Evolutionary conservation across 53 echinoderm and acorn worm species (phyloP), one percentile per base, ranked within the genome.

Genomic region (Stichopus horrens): DNA sequence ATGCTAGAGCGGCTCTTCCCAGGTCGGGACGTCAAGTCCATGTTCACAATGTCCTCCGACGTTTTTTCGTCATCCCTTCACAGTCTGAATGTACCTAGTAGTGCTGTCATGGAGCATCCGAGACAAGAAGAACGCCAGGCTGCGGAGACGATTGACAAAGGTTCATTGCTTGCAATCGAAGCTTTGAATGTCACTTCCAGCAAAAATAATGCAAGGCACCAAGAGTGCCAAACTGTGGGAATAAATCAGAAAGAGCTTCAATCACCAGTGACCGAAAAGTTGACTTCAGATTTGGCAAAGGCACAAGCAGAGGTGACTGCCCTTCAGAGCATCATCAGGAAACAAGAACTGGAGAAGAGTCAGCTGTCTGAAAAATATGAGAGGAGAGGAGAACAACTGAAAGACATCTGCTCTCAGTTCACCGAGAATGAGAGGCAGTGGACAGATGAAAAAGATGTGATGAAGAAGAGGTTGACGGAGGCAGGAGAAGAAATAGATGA

Each of bases 371-470:
- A 65, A 20, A 85, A 23, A 67, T 67, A 52, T 21, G 85, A 85
- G 18, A 85, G 85, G 85, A 85, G 68, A 23, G 67, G 21, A 13
- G 68, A 1, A 63, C 85, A 85, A 18, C 52, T 85, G 60, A 85
- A 85, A 10, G 85, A 85, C 51, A 22, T 85, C 68, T 65, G 66
- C n/a, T 66, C 66, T 67, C 66, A 85, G 51, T 85, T 85, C 37
- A 7, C 85, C 10, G 85, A 85, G 85, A 85, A 67, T n/a, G 85
- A 85, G 85, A 65, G 51, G 52, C 63, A 53, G 65, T 85, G 85
- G 85, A 23, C 51, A 9, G 85, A 85, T 51, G 85, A 85, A 13
- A 65, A n/a, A 67, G 85, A 67, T 65, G 67, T 23, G 52, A 20
- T 65, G 13, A 67, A 16, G 65, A 52, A 67, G 52, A 63, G 59